Evolutionary conservation across 92 coral and sea anemone species (phyloP).

Genomic region (Bergia puertoricense): DNA sequence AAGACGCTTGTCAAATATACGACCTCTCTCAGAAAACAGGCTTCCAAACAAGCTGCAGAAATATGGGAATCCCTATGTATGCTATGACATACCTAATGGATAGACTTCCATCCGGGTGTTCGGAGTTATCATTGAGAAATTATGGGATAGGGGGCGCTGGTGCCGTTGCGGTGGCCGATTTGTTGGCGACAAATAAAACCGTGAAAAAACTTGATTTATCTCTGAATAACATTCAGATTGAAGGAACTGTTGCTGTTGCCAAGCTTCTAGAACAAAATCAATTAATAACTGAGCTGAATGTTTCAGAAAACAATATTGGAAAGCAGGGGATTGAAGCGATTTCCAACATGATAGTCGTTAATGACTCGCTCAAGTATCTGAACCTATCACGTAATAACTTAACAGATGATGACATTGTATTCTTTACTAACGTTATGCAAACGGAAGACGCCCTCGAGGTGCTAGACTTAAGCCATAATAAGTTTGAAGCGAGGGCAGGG

Average conservation of each 20-base stretch:
- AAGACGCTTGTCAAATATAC: conserved; percentile 85
- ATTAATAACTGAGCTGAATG: conserved; percentile 60
- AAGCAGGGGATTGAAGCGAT: conserved; percentile 76
- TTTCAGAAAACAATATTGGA: conserved; percentile 79
- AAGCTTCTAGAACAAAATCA: conserved; percentile 66
- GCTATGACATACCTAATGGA: conserved; percentile 88
- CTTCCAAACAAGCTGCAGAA: conserved; percentile 68
- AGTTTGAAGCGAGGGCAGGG: conserved; percentile 63
- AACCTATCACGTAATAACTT: conserved; percentile 77
- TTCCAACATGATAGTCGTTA: conserved; percentile 72
- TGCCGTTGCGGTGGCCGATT: conserved; percentile 73
- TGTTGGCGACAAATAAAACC: conserved; percentile 75
- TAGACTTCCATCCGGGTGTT: conserved; percentile 68
- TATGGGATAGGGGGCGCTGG: conserved; percentile 90
- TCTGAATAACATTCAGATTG: conserved; percentile 76
- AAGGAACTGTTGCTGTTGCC: conserved; percentile 78
- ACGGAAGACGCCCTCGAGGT: conserved; percentile 67
- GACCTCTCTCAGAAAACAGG: conserved; percentile 62
- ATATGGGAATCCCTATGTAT: conserved; percentile 74
- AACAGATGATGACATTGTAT: conserved; percentile 66
- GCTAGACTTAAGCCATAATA: conserved; percentile 76
- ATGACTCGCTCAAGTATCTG: conserved; percentile 62
- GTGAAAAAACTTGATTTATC: conserved; percentile 83
- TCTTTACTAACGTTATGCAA: conserved; percentile 68
- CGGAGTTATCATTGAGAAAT: conserved; percentile 81